Conservation (phyloP, 2,888 invertebrate species). For the Drosophila pseudotakahashii region DNA sequence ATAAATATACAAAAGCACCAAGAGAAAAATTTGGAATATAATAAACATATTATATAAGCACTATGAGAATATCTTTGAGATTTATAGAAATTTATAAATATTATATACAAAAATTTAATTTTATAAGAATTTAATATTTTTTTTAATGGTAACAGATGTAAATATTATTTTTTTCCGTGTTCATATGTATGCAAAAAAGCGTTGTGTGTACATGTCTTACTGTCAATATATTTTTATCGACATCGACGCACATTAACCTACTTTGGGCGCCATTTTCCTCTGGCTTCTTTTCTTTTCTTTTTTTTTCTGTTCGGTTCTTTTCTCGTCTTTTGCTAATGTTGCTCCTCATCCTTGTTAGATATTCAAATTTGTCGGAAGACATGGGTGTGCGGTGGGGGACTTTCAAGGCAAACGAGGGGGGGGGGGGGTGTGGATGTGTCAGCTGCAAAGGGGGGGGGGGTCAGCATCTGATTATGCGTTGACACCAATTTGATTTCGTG, state of each 20-base stretch:
- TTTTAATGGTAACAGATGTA: too few relatives aligned
- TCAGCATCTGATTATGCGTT: slow-evolving; percentile 60
- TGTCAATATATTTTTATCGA: slow-evolving; percentile 67
- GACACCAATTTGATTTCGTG: slow-evolving; percentile 44
- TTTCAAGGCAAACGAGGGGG: neutral
- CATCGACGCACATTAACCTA: slow-evolving; percentile 73
- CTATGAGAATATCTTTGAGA: too few relatives aligned
- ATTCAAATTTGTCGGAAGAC: slow-evolving; percentile 62
- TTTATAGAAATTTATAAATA: too few relatives aligned
- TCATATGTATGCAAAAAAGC: slow-evolving; percentile 2
- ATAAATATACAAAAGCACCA: slow-evolving; percentile 11
- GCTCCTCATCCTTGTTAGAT: slow-evolving; percentile 66
- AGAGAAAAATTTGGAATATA: neutral
- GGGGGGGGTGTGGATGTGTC: neutral
- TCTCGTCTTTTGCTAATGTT: slow-evolving; percentile 40
- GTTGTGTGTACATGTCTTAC: slow-evolving; percentile 1
- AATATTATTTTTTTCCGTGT: neutral
- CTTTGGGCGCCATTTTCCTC: slow-evolving; percentile 67
- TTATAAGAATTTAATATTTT: too few relatives aligned
- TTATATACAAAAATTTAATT: too few relatives aligned
- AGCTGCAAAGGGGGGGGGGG: slow-evolving; percentile 25
- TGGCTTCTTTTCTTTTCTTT: slow-evolving; percentile 17
- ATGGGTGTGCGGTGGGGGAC: slow-evolving; percentile 17
- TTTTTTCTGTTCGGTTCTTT: slow-evolving; percentile 2
- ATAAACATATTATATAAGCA: too few relatives aligned